A percentile compares a stretch with the other conserved stretches of the same genome.
phyloP scores from a whole-genome alignment of 2,797 vertebrate genomes.

The Cygnus olor region DNA sequence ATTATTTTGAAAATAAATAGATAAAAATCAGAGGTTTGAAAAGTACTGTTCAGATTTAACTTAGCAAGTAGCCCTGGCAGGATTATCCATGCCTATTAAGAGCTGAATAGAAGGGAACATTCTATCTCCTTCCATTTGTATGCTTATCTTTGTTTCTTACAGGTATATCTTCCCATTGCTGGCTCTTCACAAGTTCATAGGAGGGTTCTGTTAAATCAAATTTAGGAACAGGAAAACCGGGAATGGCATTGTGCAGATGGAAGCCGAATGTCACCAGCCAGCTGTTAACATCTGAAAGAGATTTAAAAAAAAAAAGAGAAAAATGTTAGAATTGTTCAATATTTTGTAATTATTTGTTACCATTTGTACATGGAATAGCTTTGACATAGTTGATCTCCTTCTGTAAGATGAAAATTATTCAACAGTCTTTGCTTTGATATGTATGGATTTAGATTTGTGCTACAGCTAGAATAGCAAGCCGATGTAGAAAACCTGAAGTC shows the following conservation, averaged over 20 bases:
- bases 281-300: constrained; percentile 93
- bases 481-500: neutral
- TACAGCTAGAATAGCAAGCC: neutral
- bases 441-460: neutral
- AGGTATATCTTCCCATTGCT: constrained; percentile 96
- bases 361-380: neutral
- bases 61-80: neutral
- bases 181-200: constrained; percentile 94
- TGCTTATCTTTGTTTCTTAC: constrained; percentile 79
- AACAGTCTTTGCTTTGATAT: neutral
- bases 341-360: neutral
- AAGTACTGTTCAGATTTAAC: neutral
- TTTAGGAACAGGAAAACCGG: constrained; percentile 93
- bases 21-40: neutral
- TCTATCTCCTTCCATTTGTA: neutral
- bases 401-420: neutral
- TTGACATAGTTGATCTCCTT: neutral
- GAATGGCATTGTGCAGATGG: constrained; percentile 98
- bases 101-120: constrained; percentile 7
- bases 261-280: constrained; percentile 99
- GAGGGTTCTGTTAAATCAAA: constrained; percentile 94
- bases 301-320: neutral
- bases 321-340: neutral
- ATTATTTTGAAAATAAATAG: neutral
- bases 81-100: neutral